Conservation (phyloP, 2,113 vertebrate species). For the Ursus arctos region DNA sequence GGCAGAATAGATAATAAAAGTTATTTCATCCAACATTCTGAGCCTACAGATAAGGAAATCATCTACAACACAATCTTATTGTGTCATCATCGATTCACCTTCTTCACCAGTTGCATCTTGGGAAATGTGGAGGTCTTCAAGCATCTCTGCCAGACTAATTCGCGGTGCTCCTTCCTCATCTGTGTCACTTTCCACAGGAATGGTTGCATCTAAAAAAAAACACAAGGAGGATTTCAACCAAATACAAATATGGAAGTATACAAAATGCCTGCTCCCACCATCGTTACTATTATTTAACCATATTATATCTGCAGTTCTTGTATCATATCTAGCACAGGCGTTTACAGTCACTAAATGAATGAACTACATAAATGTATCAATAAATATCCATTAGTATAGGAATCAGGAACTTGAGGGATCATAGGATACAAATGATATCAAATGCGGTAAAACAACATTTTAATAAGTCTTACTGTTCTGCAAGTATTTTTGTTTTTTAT, state of each 20-base stretch:
- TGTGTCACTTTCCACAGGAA: constrained; percentile 96
- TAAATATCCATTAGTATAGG: neutral
- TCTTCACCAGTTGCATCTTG: constrained; percentile 95
- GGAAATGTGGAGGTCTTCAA: constrained; percentile 96
- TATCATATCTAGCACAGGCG: neutral
- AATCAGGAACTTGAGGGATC: neutral
- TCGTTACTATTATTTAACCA: neutral
- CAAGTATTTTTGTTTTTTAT: neutral
- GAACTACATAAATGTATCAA: neutral
- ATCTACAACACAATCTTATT: constrained; percentile 53
- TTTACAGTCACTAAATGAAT: neutral
- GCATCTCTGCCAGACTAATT: constrained; percentile 96
- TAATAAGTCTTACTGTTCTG: neutral
- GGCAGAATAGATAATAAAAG: neutral
- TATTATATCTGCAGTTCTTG: neutral
- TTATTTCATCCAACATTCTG: neutral
- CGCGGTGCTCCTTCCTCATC: constrained; percentile 96
- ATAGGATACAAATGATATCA: neutral
- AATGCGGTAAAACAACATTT: neutral
- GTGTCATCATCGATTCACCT: constrained; percentile 95
- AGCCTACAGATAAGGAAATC: neutral
- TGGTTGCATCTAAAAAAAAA: constrained; percentile 87
- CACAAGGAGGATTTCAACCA: neutral
- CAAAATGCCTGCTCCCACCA: neutral
- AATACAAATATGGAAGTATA: neutral